Evolutionary conservation across 2,113 vertebrate genomes (phyloP).

Genomic region (Ginglymostoma cirratum): DNA sequence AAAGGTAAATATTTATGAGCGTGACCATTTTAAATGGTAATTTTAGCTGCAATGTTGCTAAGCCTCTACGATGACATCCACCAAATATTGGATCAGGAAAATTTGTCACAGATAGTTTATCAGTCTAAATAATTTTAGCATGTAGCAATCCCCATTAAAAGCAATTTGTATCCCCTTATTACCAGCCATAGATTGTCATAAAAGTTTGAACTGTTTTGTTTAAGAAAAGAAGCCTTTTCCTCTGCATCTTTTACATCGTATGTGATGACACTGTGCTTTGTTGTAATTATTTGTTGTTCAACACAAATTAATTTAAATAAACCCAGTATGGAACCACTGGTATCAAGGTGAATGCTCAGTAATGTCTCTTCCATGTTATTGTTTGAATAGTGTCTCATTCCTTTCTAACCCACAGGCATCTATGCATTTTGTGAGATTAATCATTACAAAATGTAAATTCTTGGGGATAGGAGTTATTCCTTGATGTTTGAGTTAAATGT

Average conservation of each 20-base stretch:
- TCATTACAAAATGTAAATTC: constrained; percentile 17
- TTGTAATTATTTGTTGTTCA: not conserved
- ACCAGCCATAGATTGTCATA: not conserved
- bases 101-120: constrained; percentile 29
- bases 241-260: not conserved
- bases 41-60: constrained; percentile 22
- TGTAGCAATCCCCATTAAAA: constrained; percentile 9
- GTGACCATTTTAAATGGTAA: constrained; percentile 25
- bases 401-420: constrained; percentile 7
- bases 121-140: constrained; percentile 26
- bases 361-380: not conserved
- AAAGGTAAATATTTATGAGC: not conserved
- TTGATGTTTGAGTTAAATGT: not conserved
- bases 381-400: not conserved
- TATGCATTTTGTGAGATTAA: not conserved
- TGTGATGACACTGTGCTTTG: not conserved
- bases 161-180: not conserved
- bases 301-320: constrained; percentile 1
- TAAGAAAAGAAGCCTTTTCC: not conserved
- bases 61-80: constrained; percentile 11
- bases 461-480: not conserved
- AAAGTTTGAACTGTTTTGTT: constrained; percentile 10
- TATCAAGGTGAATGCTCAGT: not conserved
- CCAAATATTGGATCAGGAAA: constrained; percentile 26
- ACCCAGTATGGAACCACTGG: not conserved